These are phyloP conservation scores for Aplysina aerophoba DNA, from an alignment of 37 sponge, comb jelly and placozoan species.

Conservation along the genomic window DNA sequence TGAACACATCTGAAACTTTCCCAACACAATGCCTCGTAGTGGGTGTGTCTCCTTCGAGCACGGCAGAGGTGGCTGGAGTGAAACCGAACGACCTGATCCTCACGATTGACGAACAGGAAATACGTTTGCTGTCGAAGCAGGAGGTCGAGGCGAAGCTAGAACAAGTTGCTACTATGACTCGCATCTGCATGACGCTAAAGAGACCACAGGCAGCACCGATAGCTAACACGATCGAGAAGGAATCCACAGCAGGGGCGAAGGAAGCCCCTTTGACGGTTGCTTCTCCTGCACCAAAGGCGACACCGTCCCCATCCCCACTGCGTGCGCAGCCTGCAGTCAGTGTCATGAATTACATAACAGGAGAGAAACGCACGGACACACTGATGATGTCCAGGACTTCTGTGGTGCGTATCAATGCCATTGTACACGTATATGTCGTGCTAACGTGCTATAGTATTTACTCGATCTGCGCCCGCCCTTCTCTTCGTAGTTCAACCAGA, in stretches of 20 bases:
- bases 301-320: no score
- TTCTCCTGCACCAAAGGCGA: no score
- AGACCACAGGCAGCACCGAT: no score
- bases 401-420: neutral
- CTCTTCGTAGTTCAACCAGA: conserved; percentile 34
- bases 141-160: conserved; percentile 34
- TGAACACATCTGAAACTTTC: conserved; percentile 18
- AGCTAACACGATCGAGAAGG: no score
- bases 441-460: no score
- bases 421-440: no score
- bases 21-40: conserved; percentile 54
- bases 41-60: conserved; percentile 30
- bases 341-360: neutral
- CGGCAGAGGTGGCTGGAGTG: conserved; percentile 39
- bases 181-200: conserved; percentile 10
- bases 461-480: neutral
- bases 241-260: no score
- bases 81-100: conserved; percentile 35
- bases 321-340: neutral
- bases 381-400: neutral
- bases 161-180: neutral
- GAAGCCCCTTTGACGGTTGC: no score
- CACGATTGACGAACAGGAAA: conserved; percentile 41
- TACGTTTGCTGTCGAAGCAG: conserved; percentile 33
- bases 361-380: neutral